These are phyloP conservation scores for Plebejus argus DNA, from an alignment of 2,888 invertebrate genomes.

Conservation along the genomic window DNA sequence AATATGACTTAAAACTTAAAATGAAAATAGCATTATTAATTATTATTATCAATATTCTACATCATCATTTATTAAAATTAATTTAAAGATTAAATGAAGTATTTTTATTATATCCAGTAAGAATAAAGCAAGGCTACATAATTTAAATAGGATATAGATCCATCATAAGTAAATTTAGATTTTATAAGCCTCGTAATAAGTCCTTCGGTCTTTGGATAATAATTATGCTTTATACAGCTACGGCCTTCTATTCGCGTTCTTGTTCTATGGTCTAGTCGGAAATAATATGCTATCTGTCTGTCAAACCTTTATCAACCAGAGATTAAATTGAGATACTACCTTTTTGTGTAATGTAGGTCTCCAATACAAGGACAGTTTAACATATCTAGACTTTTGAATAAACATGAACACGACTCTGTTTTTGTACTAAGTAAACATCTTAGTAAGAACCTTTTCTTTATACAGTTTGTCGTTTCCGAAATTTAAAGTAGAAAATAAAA, in stretches of 20 bases:
- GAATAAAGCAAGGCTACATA: no score
- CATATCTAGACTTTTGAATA: slow-evolving; percentile 13
- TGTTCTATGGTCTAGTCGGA: slow-evolving; percentile 2
- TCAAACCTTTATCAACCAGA: slow-evolving; percentile 30
- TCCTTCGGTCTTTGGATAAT: no score
- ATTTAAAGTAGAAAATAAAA: no score
- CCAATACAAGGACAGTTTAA: slow-evolving; percentile 9
- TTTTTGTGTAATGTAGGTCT: slow-evolving; percentile 24
- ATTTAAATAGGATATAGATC: background rate
- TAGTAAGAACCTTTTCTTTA: no score
- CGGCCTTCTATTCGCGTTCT: background rate
- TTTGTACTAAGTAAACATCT: background rate
- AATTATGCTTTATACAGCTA: no score
- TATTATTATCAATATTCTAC: no score
- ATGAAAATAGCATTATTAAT: no score
- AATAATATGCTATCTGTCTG: slow-evolving; percentile 29
- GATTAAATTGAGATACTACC: slow-evolving; percentile 27
- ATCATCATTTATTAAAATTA: no score
- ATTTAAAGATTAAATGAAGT: background rate
- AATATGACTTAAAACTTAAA: no score
- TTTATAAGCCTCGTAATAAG: background rate
- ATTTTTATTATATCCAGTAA: background rate
- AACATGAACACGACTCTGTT: slow-evolving; percentile 11
- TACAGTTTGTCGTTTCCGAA: background rate
- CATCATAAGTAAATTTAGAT: background rate